Evolutionary conservation across 2,113 vertebrate genomes (phyloP).

Genomic region (Lichenostomus cassidix): DNA sequence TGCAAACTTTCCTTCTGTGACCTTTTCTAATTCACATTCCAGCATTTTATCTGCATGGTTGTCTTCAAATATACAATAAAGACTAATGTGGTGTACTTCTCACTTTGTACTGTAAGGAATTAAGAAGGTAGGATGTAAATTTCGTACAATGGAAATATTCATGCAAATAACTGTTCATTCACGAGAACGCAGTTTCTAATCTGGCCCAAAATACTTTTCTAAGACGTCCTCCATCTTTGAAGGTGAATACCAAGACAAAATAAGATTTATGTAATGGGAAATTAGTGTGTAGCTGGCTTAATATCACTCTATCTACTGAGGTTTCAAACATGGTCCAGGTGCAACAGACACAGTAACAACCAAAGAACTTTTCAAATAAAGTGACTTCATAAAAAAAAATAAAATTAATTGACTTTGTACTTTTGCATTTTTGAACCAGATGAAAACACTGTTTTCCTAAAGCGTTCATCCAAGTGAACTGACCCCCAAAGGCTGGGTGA

Average conservation of each 20-base stretch:
- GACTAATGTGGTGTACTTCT: neutral
- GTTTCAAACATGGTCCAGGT: neutral
- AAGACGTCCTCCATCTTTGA: neutral
- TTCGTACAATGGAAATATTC: neutral
- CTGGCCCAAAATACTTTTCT: neutral
- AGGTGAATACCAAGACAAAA: neutral
- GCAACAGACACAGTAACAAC: neutral
- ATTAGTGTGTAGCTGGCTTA: neutral
- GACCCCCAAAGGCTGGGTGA: neutral
- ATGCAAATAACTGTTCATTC: neutral
- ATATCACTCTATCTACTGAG: neutral
- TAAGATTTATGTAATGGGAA: neutral
- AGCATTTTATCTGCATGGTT: neutral
- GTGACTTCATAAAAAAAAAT: neutral
- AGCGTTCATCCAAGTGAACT: neutral
- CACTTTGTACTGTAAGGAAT: neutral
- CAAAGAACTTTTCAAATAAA: neutral
- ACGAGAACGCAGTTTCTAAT: neutral
- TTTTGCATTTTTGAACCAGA: neutral
- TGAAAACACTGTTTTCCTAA: neutral
- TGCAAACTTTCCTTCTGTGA: neutral
- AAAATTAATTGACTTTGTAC: neutral
- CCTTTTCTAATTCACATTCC: neutral
- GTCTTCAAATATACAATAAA: neutral
- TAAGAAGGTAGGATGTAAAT: neutral